phyloP scores from a whole-genome alignment of 2,797 vertebrate species.

The Enteromius thamalakanensis region DNA sequence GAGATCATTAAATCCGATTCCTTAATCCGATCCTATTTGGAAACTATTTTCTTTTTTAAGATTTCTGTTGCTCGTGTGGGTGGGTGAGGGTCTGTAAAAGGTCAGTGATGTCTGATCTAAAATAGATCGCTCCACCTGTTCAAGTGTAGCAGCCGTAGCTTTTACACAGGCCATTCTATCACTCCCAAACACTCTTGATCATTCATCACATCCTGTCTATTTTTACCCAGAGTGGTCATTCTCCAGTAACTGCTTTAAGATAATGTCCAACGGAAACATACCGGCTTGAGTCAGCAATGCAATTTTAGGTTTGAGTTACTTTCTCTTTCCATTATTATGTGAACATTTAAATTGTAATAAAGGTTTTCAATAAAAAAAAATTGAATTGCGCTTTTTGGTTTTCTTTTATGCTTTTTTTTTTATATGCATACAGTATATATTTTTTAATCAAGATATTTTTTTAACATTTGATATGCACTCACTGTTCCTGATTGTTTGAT shows the following conservation, averaged over 20 bases:
- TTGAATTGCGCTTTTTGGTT: neutral
- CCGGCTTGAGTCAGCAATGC: slow-evolving; percentile 2
- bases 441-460: neutral
- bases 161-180: slow-evolving; percentile 3
- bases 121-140: slow-evolving; percentile 22
- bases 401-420: neutral
- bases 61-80: neutral
- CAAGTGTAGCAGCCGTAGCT: slow-evolving; percentile 14
- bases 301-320: slow-evolving; percentile 10
- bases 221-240: slow-evolving; percentile 10
- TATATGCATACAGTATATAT: neutral
- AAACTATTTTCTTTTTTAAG: neutral
- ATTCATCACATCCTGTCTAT: slow-evolving; percentile 18
- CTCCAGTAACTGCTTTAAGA: slow-evolving; percentile 14
- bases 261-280: slow-evolving; percentile 19
- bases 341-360: neutral
- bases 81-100: neutral
- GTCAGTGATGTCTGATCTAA: neutral
- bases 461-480: neutral
- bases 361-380: neutral
- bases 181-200: slow-evolving; percentile 30
- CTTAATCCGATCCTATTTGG: neutral
- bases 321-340: neutral
- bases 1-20: neutral
- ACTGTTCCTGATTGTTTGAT: neutral